These are phyloP conservation scores for Loripinus fragilis DNA, from an alignment of 2,888 invertebrate species.

Conservation along the genomic window DNA sequence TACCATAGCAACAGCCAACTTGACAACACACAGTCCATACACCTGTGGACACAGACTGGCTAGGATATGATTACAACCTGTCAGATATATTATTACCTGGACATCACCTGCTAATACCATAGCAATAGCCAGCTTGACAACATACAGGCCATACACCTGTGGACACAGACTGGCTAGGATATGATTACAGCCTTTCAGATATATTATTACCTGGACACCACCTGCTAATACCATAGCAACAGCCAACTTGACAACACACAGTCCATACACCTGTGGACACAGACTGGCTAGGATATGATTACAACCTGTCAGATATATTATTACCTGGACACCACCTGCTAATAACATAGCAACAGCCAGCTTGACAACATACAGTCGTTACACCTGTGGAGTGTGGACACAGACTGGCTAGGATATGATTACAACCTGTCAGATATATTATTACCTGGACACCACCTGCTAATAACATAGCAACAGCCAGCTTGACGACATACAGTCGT, in stretches of 20 bases:
- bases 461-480: no score
- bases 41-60: conserved; percentile 93
- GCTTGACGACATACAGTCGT: no score
- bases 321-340: no score
- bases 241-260: conserved; percentile 94
- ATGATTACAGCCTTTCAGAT: conserved; percentile 90
- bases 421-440: no score
- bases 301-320: no score
- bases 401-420: conserved; percentile 91
- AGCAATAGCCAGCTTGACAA: conserved; percentile 93
- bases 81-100: conserved; percentile 84
- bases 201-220: conserved; percentile 84
- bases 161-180: conserved; percentile 93
- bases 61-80: conserved; percentile 91
- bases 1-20: conserved; percentile 91
- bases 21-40: conserved; percentile 94
- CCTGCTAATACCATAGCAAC: conserved; percentile 87
- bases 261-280: conserved; percentile 94
- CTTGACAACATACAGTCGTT: conserved; percentile 94
- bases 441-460: no score
- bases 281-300: conserved; percentile 92
- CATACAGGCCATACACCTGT: conserved; percentile 93
- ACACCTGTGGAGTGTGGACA: conserved; percentile 93
- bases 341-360: conserved; percentile 90
- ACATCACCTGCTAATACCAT: conserved; percentile 86